Base-by-base conservation (phyloP, 2,888 invertebrate species). In the Shargacucullia verbasci region DNA sequence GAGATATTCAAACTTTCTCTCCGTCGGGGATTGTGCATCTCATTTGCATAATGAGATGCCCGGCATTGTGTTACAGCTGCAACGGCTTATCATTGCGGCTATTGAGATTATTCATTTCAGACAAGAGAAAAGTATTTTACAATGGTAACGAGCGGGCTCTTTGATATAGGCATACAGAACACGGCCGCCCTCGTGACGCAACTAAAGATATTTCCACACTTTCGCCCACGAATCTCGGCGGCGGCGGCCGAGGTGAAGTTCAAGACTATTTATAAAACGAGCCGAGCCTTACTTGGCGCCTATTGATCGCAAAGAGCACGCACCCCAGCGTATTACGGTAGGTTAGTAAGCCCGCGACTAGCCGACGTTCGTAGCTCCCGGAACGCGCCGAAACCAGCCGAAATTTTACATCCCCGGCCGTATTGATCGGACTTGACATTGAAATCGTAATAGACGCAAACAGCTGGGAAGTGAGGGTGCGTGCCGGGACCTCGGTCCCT, bases 371-470 rank as follows among this genome's bases (percentile, higher is more conserved):
- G 90, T 86, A 77, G 83, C 86, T 83, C 88, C 93, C 93, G 93
- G 92, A 92, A 91, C 85, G 66, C 80, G 80, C 87, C 94, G 94
- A 91, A 84, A 84, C 80, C 83, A 83, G 78, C 92, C 93, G 94
- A 94, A 90, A 90, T 91, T 89, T 90, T 90, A 91, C 92, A 88
- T 89, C 90, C 92, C 90, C 87, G 88, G 88, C 84, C 78, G 80
- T 94, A 94, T 94, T 91, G 94, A 94, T 94, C 94, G 92, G 85
- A 85, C 92, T 92, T 94, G 94, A 94, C 94, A 93, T 94, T 94
- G 94, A 92, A 94, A 92, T 90, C 82, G 89, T 86, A 88, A 90
- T 91, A 89, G 89, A 89, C 86, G 87, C 87, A 87, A 94, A 91
- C 94, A 92, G 93, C 94, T 93, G 94, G 88, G 87, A 82, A 81